Evolutionary conservation across 2,113 vertebrate species (phyloP), one percentile per base, ranked within the genome.

Genomic region (Ictidomys tridecemlineatus): DNA sequence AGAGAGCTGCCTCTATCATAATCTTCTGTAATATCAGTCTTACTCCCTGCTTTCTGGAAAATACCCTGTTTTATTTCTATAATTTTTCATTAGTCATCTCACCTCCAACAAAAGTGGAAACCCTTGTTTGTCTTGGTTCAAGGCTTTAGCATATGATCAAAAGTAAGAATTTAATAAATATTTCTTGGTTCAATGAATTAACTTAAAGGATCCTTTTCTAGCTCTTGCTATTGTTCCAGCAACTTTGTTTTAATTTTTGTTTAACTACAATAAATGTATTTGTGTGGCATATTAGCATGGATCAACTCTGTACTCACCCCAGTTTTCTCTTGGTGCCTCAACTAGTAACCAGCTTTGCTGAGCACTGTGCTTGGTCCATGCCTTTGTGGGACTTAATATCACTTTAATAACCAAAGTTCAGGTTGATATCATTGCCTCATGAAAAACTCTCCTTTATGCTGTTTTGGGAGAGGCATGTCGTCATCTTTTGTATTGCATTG

Each of bases 181-280:
- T 8, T 90, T 87, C 22, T 65, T 88, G 20, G 32, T 83, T 74
- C 20, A 92, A 30, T 61, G 67, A 84, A 78, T 89, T 96, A 70
- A 53, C 45, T 79, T 85, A 73, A 79, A 51, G 48, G 48, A 51
- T 51, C 10, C 12, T 58, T 83, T 89, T 88, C 53, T 80, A 56
- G 28, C 37, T 65, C 18, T 91, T 93, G 53, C 28, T n/a, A 39
- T 74, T 87, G 42, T 83, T 92, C 16, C n/a, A 45, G 48, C n/a
- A 89, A 72, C 37, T 97, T 91, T 70, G 22, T 84, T 77, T 91
- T 37, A 42, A 53, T 91, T 83, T 82, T n/a, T 91, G 18, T 95
- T 79, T 87, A 51, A 79, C 45, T 61, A 42, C 13, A 72, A 2
- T 76, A 63, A 37, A 69, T 77, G 12, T 56, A 51, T 94, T 45